These are phyloP conservation scores for Salvelinus fontinalis DNA, from an alignment of 2,113 vertebrate genomes.

Conservation along the genomic window DNA sequence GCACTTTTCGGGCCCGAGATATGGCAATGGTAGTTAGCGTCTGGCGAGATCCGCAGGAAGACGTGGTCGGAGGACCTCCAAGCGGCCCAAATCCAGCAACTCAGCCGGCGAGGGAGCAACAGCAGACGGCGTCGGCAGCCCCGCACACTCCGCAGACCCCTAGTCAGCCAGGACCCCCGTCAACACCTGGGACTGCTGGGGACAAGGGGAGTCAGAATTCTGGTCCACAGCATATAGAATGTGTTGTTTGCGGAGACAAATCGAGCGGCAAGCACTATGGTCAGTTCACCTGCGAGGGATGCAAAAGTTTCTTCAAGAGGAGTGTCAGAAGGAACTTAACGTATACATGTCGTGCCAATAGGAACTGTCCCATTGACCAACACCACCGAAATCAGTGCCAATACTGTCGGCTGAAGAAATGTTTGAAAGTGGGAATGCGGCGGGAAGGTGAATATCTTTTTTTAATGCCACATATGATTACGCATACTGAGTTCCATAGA, in stretches of 20 bases:
- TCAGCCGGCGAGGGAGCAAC: conserved; percentile 90
- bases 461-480: conserved; percentile 61
- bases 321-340: conserved; percentile 99
- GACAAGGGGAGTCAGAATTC: conserved; percentile 90
- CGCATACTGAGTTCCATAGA: conserved; percentile 38
- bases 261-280: conserved; percentile 98
- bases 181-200: conserved; percentile 90
- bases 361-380: conserved; percentile 99
- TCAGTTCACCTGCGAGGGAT: conserved; percentile 99
- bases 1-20: conserved; percentile 98
- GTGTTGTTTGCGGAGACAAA: conserved; percentile 98
- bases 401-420: conserved; percentile 98
- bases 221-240: conserved; percentile 95
- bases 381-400: conserved; percentile 99
- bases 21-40: conserved; percentile 99
- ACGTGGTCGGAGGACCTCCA: conserved; percentile 97
- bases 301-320: conserved; percentile 99
- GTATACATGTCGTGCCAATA: conserved; percentile 99
- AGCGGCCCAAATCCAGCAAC: conserved; percentile 90
- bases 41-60: conserved; percentile 99
- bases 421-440: conserved; percentile 99
- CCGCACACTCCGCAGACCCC: conserved; percentile 98
- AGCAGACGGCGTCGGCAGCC: conserved; percentile 91
- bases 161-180: conserved; percentile 94
- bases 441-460: conserved; percentile 99